A percentile compares a stretch with the other conserved stretches of the same genome.
These are phyloP conservation scores for Enteromius thamalakanensis DNA, from an alignment of 2,797 vertebrate species.

Conservation along the genomic window DNA sequence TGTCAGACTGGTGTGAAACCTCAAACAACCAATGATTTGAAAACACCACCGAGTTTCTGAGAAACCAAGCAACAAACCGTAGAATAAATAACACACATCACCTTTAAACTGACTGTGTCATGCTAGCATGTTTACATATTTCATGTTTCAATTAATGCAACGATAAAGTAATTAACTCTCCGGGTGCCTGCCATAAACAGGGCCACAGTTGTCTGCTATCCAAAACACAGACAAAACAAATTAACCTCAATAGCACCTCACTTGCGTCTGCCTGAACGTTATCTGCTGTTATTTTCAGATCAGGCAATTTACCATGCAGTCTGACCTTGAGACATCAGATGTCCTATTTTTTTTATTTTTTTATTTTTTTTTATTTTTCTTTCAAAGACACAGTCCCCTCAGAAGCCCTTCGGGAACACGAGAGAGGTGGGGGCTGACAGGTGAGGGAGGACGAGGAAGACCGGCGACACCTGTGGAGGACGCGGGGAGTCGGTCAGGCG, in stretches of 20 bases:
- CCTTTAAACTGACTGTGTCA: slow-evolving; percentile 6
- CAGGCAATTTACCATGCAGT: slow-evolving; percentile 53
- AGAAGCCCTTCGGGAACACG: slow-evolving; percentile 25
- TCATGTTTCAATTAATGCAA: slow-evolving; percentile 38
- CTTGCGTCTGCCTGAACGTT: slow-evolving; percentile 25
- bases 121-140: slow-evolving; percentile 14
- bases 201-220: slow-evolving; percentile 10
- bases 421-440: slow-evolving; percentile 20
- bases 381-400: slow-evolving; percentile 61
- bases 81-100: slow-evolving; percentile 3
- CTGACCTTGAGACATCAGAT: slow-evolving; percentile 61
- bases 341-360: slow-evolving; percentile 19
- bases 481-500: slow-evolving; percentile 24
- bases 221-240: slow-evolving; percentile 49
- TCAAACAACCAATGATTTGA: background rate
- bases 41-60: background rate
- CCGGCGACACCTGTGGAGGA: slow-evolving; percentile 60
- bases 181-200: slow-evolving; percentile 29
- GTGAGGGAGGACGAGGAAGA: slow-evolving; percentile 32
- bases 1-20: background rate
- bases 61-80: background rate
- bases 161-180: slow-evolving; percentile 35
- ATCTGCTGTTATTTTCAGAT: slow-evolving; percentile 53
- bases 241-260: slow-evolving; percentile 48
- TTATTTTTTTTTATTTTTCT: slow-evolving; percentile 57